phyloP scores from a whole-genome alignment of 2,797 vertebrate species.

The Malacoctenus gilli region DNA sequence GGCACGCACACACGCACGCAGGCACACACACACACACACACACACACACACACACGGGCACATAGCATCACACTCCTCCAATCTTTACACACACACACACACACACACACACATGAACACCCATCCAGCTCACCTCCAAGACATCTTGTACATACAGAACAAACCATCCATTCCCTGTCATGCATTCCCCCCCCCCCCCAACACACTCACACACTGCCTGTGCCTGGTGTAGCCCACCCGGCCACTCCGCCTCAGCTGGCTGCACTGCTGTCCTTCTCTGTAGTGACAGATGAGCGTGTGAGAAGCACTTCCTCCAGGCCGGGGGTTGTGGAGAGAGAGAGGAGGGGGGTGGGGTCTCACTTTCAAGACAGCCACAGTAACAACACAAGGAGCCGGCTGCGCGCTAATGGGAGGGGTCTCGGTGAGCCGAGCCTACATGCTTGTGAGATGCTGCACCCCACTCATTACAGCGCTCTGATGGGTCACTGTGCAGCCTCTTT shows the following conservation, averaged over 20 bases:
- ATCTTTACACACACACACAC: constrained; percentile 38
- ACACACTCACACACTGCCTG: constrained; percentile 8
- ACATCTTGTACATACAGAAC: constrained; percentile 50
- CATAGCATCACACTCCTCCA: no score
- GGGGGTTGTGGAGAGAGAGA: constrained; percentile 14
- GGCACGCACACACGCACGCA: no score
- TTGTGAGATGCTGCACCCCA: constrained; percentile 49
- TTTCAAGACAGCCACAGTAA: constrained; percentile 67
- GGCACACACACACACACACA: constrained; percentile 22
- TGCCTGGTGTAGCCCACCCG: constrained; percentile 42
- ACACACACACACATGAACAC: constrained; percentile 25
- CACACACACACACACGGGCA: no score
- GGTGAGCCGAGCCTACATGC: constrained; percentile 44
- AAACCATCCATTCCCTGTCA: constrained; percentile 35
- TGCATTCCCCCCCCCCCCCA: constrained; percentile 5
- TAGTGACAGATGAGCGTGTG: constrained; percentile 72
- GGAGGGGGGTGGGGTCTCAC: constrained; percentile 35
- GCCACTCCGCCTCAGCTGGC: constrained; percentile 52
- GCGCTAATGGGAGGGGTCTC: constrained; percentile 62
- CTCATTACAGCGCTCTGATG: constrained; percentile 64
- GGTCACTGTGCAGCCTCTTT: constrained; percentile 63
- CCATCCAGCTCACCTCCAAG: constrained; percentile 37
- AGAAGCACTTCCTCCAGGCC: constrained; percentile 71
- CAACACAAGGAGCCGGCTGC: constrained; percentile 51
- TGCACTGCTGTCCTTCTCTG: constrained; percentile 52